phyloP scores from a whole-genome alignment of 1,140 invertebrate species.

The Lithobius niger region DNA sequence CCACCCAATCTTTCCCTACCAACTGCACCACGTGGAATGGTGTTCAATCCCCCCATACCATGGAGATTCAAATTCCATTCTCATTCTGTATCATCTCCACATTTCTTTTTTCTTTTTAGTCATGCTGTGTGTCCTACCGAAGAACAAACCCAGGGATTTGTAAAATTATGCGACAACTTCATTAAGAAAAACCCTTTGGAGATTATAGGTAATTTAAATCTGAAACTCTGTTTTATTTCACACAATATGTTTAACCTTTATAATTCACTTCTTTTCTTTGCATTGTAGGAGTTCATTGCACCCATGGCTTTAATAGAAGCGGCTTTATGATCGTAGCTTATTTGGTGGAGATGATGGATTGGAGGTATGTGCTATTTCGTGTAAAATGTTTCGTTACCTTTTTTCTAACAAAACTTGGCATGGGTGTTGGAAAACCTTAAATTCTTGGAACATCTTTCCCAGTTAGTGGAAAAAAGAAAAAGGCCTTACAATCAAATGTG shows the following conservation, averaged over 20 bases:
- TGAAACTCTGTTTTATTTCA: neutral
- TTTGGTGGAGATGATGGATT: slow-evolving; percentile 58
- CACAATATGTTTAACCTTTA: neutral
- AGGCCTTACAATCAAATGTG: too few species aligned
- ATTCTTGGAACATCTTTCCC: too few species aligned
- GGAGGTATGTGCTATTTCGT: too few species aligned
- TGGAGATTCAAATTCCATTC: too few species aligned
- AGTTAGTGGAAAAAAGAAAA: too few species aligned
- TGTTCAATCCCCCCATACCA: too few species aligned
- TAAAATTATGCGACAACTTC: slow-evolving; percentile 60
- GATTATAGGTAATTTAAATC: slow-evolving; percentile 43
- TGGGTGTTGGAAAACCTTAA: too few species aligned
- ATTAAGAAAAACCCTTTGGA: slow-evolving; percentile 60
- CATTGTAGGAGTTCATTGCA: slow-evolving; percentile 80
- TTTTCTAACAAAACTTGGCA: too few species aligned
- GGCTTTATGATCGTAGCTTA: slow-evolving; percentile 86
- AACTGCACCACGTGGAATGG: too few species aligned
- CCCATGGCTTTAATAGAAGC: slow-evolving; percentile 97
- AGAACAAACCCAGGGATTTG: slow-evolving; percentile 65
- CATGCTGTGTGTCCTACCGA: slow-evolving; percentile 26
- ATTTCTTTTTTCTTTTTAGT: slow-evolving; percentile 2
- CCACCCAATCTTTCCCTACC: too few species aligned
- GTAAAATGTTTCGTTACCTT: too few species aligned
- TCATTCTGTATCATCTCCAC: too few species aligned
- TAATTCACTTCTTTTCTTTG: neutral